Conservation (phyloP, 2,797 vertebrate species). For the Cyprinodon diabolis region DNA sequence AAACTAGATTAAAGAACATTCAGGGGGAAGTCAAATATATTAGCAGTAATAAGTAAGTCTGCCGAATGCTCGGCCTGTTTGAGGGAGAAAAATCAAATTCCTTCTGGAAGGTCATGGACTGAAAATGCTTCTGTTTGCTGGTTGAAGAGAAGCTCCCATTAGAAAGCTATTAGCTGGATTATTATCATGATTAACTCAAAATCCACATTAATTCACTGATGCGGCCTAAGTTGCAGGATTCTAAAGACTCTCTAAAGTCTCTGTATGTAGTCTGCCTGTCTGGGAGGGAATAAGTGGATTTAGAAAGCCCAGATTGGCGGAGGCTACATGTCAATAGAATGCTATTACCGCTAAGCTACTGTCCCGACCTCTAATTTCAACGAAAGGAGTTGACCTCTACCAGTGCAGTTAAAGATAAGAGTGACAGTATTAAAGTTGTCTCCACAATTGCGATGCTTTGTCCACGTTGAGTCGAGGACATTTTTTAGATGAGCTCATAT, state of each 20-base stretch:
- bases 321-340: slow-evolving; percentile 41
- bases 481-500: slow-evolving; percentile 8
- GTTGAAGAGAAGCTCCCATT: slow-evolving; percentile 47
- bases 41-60: slow-evolving; percentile 53
- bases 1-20: slow-evolving; percentile 61
- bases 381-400: slow-evolving; percentile 9
- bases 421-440: slow-evolving; percentile 27
- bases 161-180: slow-evolving; percentile 57
- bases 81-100: slow-evolving; percentile 42
- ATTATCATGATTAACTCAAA: slow-evolving; percentile 56
- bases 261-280: slow-evolving; percentile 8
- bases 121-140: slow-evolving; percentile 65
- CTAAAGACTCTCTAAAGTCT: slow-evolving; percentile 19
- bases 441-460: background rate
- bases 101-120: slow-evolving; percentile 40
- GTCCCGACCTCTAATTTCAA: slow-evolving; percentile 37
- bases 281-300: slow-evolving; percentile 34
- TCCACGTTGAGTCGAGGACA: slow-evolving; percentile 5
- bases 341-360: slow-evolving; percentile 36
- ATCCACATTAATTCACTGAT: slow-evolving; percentile 39
- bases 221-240: slow-evolving; percentile 4
- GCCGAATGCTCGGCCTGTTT: slow-evolving; percentile 42
- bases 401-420: slow-evolving; percentile 30
- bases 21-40: slow-evolving; percentile 50
- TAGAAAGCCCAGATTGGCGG: slow-evolving; percentile 29